A percentile compares a stretch with the other conserved stretches of the same genome.
Evolutionary conservation across 2,888 invertebrate genomes (phyloP).

Genomic region (Bombylius major): DNA sequence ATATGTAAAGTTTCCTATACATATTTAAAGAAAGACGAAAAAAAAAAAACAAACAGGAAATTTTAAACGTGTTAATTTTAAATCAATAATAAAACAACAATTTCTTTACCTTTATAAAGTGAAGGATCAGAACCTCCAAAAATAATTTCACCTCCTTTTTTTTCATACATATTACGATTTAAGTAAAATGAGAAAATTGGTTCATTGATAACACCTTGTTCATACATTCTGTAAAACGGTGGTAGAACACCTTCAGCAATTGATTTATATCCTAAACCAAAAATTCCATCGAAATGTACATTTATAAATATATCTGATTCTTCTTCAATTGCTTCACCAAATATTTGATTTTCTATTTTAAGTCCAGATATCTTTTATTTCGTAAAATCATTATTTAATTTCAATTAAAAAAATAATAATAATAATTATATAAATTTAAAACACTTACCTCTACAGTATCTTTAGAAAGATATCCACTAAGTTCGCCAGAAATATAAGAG

Average conservation of each 20-base stretch:
- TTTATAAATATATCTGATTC: slow-evolving; percentile 88
- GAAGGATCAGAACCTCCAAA: slow-evolving; percentile 90
- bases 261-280: slow-evolving; percentile 81
- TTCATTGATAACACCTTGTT: slow-evolving; percentile 55
- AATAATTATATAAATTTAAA: background rate
- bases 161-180: slow-evolving; percentile 58
- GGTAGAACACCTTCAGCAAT: slow-evolving; percentile 86
- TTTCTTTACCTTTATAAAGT: slow-evolving; percentile 52
- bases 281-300: slow-evolving; percentile 97
- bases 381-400: background rate
- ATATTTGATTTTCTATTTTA: slow-evolving; percentile 66
- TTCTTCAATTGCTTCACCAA: slow-evolving; percentile 95
- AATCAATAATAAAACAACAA: background rate
- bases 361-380: slow-evolving; percentile 57
- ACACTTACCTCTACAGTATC: slow-evolving; percentile 70
- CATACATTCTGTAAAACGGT: slow-evolving; percentile 84
- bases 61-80: too few species aligned
- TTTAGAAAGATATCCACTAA: slow-evolving; percentile 88
- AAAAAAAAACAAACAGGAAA: background rate
- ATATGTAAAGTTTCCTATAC: slow-evolving; percentile 67
- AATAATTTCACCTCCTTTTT: slow-evolving; percentile 76
- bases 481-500: slow-evolving; percentile 89
- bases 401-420: background rate
- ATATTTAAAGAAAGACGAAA: background rate
- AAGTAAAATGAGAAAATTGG: slow-evolving; percentile 93